A percentile compares a stretch with the other conserved stretches of the same genome.
phyloP scores from a whole-genome alignment of 2,888 invertebrate species.

The Leistus spinibarbis region DNA sequence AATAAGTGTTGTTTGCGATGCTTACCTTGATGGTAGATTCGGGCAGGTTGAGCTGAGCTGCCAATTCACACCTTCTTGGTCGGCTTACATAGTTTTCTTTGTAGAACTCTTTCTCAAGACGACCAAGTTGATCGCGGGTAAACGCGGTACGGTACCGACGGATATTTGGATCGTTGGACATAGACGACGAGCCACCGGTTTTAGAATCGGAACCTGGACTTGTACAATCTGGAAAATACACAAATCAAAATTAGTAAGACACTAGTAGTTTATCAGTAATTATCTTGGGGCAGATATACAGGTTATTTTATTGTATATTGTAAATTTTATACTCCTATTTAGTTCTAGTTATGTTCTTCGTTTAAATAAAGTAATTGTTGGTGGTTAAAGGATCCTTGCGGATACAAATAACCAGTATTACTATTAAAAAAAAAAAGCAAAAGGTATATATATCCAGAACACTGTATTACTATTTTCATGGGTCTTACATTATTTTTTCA shows the following conservation, averaged over 20 bases:
- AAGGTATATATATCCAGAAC: too few relatives aligned
- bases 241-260: constrained; percentile 4
- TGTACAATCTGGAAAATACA: constrained; percentile 56
- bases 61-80: constrained; percentile 92
- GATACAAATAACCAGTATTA: neutral
- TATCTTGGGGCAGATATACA: too few relatives aligned
- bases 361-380: too few relatives aligned
- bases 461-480: too few relatives aligned
- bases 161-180: constrained; percentile 67
- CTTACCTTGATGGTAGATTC: constrained; percentile 97
- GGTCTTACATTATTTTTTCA: too few relatives aligned
- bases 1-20: neutral
- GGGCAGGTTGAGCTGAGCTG: constrained; percentile 88
- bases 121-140: constrained; percentile 88
- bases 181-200: constrained; percentile 36
- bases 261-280: too few relatives aligned
- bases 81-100: constrained; percentile 97
- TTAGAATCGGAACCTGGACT: constrained; percentile 55
- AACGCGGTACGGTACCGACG: constrained; percentile 96
- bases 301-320: too few relatives aligned
- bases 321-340: too few relatives aligned
- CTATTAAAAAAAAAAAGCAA: neutral
- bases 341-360: too few relatives aligned
- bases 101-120: constrained; percentile 94
- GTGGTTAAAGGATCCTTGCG: too few relatives aligned